Percentiles rank a stretch among this genome's conserved stretches.
These are phyloP conservation scores for Botia almorhae DNA, from an alignment of 2,797 vertebrate species.

Conservation along the genomic window DNA sequence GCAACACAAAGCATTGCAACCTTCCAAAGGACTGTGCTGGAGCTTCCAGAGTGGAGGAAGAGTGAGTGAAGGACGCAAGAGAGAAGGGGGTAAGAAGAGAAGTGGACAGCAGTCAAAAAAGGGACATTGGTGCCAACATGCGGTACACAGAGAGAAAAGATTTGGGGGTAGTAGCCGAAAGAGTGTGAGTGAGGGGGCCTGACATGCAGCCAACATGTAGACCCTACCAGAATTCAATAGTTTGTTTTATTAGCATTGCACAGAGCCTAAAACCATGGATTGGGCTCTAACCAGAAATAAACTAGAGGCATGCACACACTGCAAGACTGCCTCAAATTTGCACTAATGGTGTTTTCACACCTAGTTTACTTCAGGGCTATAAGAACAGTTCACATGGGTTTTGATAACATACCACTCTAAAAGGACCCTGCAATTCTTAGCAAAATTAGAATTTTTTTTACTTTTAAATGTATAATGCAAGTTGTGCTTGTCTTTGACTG, in stretches of 20 bases:
- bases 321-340: not conserved
- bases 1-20: conserved; percentile 80
- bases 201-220: conserved; percentile 52
- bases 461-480: not conserved
- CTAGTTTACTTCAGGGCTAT: no score
- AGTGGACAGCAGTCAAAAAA: conserved; percentile 71
- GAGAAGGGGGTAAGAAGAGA: conserved; percentile 65
- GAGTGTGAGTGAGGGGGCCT: conserved; percentile 32
- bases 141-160: conserved; percentile 73
- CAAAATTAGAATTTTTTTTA: no score
- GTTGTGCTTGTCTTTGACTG: conserved; percentile 2
- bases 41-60: conserved; percentile 66
- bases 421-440: not conserved
- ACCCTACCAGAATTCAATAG: conserved; percentile 54
- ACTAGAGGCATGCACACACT: not conserved
- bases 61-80: conserved; percentile 46
- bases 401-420: no score
- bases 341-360: not conserved
- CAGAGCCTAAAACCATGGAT: conserved; percentile 9
- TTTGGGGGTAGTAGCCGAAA: conserved; percentile 56
- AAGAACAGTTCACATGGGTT: no score
- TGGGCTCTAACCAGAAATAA: conserved; percentile 14
- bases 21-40: conserved; percentile 77
- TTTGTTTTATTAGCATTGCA: conserved; percentile 35
- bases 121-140: conserved; percentile 73